Percentiles rank a stretch among this genome's conserved stretches.
Conservation (phyloP, 2,113 vertebrate genomes). For the Hydropotes inermis region DNA sequence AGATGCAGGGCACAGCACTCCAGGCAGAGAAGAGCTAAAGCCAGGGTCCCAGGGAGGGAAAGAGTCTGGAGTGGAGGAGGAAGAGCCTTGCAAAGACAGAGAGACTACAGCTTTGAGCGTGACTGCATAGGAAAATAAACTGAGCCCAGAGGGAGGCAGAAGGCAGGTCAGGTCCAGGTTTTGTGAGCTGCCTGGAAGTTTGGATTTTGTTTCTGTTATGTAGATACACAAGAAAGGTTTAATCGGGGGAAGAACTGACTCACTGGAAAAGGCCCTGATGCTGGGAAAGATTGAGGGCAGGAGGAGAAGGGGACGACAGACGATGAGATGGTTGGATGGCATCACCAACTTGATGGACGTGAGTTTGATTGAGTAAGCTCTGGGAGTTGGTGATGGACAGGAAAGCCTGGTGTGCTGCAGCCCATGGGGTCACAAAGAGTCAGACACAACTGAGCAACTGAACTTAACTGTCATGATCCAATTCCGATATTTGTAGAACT, state of each 20-base stretch:
- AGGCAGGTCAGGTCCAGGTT: background rate
- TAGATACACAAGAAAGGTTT: background rate
- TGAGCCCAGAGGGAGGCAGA: background rate
- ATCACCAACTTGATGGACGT: background rate
- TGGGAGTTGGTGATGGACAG: background rate
- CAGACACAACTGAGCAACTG: background rate
- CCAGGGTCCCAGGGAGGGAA: background rate
- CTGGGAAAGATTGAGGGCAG: background rate
- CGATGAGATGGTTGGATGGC: background rate
- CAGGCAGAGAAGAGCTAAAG: background rate
- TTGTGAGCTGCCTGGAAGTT: background rate
- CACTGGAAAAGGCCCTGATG: background rate
- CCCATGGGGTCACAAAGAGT: background rate
- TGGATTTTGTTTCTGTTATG: background rate
- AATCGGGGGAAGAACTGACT: background rate
- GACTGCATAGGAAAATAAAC: background rate
- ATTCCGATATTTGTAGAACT: background rate
- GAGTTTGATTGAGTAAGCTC: background rate
- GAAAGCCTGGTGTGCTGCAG: background rate
- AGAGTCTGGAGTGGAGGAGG: fast-evolving
- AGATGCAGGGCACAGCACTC: background rate
- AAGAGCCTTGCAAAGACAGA: fast-evolving
- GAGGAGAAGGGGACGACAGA: background rate
- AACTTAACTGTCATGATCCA: background rate
- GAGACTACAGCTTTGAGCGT: fast-evolving